A percentile compares a stretch with the other conserved stretches of the same genome.
These are phyloP conservation scores for Apodemia mormo DNA, from an alignment of 2,888 invertebrate genomes.

Conservation along the genomic window DNA sequence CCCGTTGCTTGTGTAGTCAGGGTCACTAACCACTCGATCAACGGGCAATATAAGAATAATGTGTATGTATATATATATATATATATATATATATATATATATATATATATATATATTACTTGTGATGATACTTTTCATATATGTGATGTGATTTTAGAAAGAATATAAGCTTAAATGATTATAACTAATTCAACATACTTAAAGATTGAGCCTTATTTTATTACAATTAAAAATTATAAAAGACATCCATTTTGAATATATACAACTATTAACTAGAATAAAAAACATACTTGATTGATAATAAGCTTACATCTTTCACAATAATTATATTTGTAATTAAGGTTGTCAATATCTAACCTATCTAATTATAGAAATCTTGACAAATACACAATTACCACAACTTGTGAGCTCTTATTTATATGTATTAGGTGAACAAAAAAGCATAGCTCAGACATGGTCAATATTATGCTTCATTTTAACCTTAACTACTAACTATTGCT, in stretches of 20 bases:
- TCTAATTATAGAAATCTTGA: background rate
- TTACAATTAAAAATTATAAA: background rate
- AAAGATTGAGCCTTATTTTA: background rate
- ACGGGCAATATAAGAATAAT: no score
- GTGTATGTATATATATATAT: no score
- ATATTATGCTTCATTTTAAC: no score
- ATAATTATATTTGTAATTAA: constrained; percentile 5
- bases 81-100: no score
- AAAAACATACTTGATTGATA: background rate
- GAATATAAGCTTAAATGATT: background rate
- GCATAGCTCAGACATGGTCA: background rate
- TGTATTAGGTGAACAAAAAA: constrained; percentile 36
- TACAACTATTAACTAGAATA: constrained; percentile 17
- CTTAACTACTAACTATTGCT: no score
- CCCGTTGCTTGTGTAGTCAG: no score
- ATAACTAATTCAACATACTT: constrained; percentile 1
- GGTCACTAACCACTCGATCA: no score
- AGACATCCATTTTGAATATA: constrained; percentile 5
- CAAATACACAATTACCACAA: constrained; percentile 23
- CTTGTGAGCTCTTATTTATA: constrained; percentile 49
- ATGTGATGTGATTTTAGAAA: no score
- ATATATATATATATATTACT: no score
- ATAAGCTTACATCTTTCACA: background rate
- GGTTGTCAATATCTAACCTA: background rate
- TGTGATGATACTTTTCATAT: no score